A percentile compares a stretch with the other conserved stretches of the same genome.
Conservation (phyloP, 2,113 vertebrate species). For the Bubalus kerabau region DNA sequence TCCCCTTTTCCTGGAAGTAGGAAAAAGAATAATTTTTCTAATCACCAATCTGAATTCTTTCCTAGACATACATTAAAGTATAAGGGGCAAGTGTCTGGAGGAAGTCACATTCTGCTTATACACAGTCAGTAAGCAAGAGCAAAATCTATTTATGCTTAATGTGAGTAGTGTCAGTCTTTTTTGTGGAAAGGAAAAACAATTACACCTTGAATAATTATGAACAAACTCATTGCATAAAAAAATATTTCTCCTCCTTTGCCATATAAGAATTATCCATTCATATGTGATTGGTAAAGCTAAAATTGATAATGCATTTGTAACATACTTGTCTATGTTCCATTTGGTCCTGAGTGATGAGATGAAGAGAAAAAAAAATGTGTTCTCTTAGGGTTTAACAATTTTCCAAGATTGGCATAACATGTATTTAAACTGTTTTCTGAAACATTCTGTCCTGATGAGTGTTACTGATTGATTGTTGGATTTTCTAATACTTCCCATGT, state of each 20-base stretch:
- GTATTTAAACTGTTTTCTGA: not conserved
- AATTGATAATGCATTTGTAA: not conserved
- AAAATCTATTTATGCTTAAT: slow-evolving; percentile 31
- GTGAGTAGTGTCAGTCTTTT: not conserved
- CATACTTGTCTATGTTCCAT: not conserved
- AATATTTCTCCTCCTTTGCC: not conserved
- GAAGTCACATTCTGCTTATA: slow-evolving; percentile 44
- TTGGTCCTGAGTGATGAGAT: not conserved
- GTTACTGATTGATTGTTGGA: not conserved
- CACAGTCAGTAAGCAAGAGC: not conserved
- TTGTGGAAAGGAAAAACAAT: not conserved
- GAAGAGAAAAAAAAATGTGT: not conserved
- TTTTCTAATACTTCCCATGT: not conserved
- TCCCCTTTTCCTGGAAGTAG: not conserved
- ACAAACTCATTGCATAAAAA: not conserved
- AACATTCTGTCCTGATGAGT: not conserved
- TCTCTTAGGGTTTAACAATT: not conserved
- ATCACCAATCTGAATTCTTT: not conserved
- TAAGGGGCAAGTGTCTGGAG: not conserved
- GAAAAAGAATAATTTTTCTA: not conserved
- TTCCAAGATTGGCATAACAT: not conserved
- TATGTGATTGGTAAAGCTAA: not conserved
- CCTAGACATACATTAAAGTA: not conserved
- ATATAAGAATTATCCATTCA: not conserved
- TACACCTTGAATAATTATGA: not conserved